Conservation (phyloP, 2,888 invertebrate species). For the Meloe dianella region DNA sequence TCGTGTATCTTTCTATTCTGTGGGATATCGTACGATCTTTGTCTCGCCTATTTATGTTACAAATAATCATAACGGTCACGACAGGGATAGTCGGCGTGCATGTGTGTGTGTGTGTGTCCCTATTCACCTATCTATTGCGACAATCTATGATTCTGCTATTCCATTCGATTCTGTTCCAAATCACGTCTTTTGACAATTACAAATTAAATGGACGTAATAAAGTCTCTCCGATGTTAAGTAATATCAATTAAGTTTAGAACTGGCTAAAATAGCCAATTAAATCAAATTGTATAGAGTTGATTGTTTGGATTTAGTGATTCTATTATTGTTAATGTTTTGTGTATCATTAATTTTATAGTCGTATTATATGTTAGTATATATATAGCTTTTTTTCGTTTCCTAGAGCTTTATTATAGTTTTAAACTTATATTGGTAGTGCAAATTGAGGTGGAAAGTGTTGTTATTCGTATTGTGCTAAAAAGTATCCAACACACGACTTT, state of each 20-base stretch:
- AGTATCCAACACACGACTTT: not conserved
- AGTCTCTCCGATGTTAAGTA: not conserved
- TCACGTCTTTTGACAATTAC: not conserved
- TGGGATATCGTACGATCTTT: no score
- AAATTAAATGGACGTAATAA: not conserved
- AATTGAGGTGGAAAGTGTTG: not conserved
- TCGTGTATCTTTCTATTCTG: no score
- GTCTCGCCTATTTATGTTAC: no score
- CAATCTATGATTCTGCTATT: no score
- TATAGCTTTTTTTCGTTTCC: not conserved
- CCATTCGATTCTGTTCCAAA: not conserved
- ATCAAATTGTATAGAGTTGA: conserved; percentile 7
- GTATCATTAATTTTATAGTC: conserved; percentile 30
- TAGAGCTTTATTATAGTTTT: not conserved
- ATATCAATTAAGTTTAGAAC: not conserved
- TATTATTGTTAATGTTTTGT: conserved; percentile 32
- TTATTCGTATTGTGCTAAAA: not conserved
- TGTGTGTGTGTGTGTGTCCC: no score
- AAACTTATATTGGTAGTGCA: not conserved
- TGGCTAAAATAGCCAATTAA: conserved; percentile 2
- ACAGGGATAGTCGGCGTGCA: no score
- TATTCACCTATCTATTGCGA: no score
- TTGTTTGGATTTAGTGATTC: conserved; percentile 25
- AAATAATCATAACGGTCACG: no score
- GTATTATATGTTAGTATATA: not conserved